Percentiles rank a stretch among this genome's conserved stretches.
Conservation (phyloP, 1,140 invertebrate genomes). For the Lepidurus apus region DNA sequence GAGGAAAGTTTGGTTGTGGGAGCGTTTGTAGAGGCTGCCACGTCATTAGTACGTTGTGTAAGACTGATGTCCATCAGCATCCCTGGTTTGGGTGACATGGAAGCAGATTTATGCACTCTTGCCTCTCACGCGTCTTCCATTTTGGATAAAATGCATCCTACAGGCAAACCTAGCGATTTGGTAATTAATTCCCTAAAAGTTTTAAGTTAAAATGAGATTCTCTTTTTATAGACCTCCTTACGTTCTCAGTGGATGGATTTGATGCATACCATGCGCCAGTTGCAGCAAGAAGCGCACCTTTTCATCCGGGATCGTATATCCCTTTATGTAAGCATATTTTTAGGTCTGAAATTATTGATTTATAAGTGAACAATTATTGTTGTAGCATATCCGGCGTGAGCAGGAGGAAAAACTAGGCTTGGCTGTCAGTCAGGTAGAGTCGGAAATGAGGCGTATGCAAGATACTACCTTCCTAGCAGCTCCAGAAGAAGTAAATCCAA, state of each 20-base stretch:
- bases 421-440: background rate
- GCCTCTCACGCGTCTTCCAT: conserved; percentile 64
- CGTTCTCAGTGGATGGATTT: conserved; percentile 56
- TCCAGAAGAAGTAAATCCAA: background rate
- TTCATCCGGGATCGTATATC: conserved; percentile 63
- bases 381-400: conserved; percentile 12
- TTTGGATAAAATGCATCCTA: conserved; percentile 73
- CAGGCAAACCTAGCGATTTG: conserved; percentile 68
- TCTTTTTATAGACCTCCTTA: conserved; percentile 47
- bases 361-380: conserved; percentile 22
- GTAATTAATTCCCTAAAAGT: conserved; percentile 47
- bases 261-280: conserved; percentile 58
- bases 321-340: conserved; percentile 49
- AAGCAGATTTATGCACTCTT: conserved; percentile 61
- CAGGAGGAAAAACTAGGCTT: background rate
- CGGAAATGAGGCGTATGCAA: background rate
- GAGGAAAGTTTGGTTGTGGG: conserved; percentile 68
- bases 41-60: conserved; percentile 64
- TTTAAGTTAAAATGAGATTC: background rate
- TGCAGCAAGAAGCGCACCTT: conserved; percentile 66
- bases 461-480: background rate
- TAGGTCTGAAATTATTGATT: background rate
- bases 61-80: conserved; percentile 60
- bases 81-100: conserved; percentile 52
- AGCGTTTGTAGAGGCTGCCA: conserved; percentile 72